Conservation (phyloP, 92 coral and sea anemone species). For the Phymanthus crucifer region DNA sequence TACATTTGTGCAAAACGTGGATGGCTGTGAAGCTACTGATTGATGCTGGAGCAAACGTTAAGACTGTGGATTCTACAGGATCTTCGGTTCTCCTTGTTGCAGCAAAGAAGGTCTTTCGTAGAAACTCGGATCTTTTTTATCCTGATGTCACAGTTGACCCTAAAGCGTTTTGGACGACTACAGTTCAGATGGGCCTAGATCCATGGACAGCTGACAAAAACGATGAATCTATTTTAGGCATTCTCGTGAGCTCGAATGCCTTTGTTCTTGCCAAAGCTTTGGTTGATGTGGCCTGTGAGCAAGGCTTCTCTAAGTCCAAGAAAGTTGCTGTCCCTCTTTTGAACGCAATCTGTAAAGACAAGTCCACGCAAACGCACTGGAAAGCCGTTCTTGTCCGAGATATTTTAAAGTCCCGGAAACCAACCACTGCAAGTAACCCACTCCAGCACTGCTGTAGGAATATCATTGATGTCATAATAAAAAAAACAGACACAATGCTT, state of each 20-base stretch:
- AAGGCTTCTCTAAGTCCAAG: neutral
- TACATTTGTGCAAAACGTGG: conserved; percentile 24
- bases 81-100: neutral
- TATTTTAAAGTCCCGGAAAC: neutral
- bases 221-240: conserved; percentile 28
- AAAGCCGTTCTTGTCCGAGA: neutral
- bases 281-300: conserved; percentile 13
- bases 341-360: conserved; percentile 7
- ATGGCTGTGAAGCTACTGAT: conserved; percentile 14
- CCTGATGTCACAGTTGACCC: conserved; percentile 22
- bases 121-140: neutral
- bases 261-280: conserved; percentile 2
- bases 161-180: conserved; percentile 14
- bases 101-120: neutral
- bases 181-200: conserved; percentile 11
- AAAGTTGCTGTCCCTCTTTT: neutral
- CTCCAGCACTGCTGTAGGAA: neutral
- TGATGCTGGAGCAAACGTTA: conserved; percentile 19
- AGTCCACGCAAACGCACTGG: neutral
- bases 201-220: conserved; percentile 18
- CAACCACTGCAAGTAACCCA: neutral
- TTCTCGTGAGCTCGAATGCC: neutral
- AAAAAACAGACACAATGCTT: neutral
- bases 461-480: neutral
- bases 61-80: conserved; percentile 4